Percentiles rank a stretch among this genome's conserved stretches.
phyloP scores from a whole-genome alignment of 2,888 invertebrate genomes.

The Mellilla xanthometata region DNA sequence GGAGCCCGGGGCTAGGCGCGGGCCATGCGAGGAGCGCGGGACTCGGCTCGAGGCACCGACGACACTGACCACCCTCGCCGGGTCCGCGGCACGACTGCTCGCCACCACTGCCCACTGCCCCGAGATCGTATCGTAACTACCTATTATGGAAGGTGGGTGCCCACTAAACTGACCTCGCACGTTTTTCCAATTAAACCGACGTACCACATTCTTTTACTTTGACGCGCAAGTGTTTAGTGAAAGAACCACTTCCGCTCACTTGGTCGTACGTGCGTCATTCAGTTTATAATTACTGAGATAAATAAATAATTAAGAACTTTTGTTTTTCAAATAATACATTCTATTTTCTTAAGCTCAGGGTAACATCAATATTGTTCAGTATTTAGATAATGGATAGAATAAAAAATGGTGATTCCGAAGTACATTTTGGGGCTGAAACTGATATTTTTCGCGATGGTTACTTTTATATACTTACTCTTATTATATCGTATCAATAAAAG shows the following conservation, averaged over 20 bases:
- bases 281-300: neutral
- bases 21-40: slow-evolving; percentile 37
- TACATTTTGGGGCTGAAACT: no score
- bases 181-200: slow-evolving; percentile 78
- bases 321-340: no score
- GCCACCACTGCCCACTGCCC: slow-evolving; percentile 21
- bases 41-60: slow-evolving; percentile 23
- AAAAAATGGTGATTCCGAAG: no score
- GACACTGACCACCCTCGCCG: slow-evolving; percentile 23
- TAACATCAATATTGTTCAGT: no score
- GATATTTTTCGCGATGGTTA: no score
- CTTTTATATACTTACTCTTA: no score
- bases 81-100: slow-evolving; percentile 11
- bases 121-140: slow-evolving; percentile 73
- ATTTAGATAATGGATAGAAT: no score
- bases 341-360: no score
- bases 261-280: slow-evolving; percentile 30
- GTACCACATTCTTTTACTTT: slow-evolving; percentile 63
- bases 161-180: slow-evolving; percentile 79
- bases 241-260: slow-evolving; percentile 43
- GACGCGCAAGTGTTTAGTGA: slow-evolving; percentile 64
- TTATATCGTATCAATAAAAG: no score
- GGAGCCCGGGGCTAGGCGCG: slow-evolving; percentile 28
- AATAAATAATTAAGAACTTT: no score
- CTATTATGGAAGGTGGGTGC: slow-evolving; percentile 75